Percentiles rank a stretch among this genome's conserved stretches.
Conservation (phyloP, 2,888 invertebrate species). For the Nematopogon swammerdamellus region DNA sequence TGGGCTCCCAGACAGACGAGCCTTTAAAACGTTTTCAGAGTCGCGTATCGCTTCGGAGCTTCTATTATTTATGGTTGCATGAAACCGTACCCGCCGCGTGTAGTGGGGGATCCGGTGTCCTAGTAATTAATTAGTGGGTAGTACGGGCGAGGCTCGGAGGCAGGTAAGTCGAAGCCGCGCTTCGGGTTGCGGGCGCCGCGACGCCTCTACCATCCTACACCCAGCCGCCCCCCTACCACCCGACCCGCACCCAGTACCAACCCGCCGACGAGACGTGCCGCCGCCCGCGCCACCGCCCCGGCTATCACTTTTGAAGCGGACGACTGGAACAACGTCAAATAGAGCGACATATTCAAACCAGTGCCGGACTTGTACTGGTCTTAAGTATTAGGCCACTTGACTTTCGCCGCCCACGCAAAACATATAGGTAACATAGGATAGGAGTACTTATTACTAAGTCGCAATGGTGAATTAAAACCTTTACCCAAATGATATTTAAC, state of each 20-base stretch:
- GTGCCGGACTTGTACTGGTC: no score
- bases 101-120: background rate
- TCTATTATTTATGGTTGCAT: background rate
- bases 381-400: no score
- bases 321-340: no score
- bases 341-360: no score
- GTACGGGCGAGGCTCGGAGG: background rate
- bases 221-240: constrained; percentile 1
- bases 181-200: constrained; percentile 1
- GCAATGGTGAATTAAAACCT: no score
- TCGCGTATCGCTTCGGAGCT: background rate
- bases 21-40: background rate
- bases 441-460: no score
- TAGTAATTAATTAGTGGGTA: background rate
- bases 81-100: background rate
- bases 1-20: constrained; percentile 8
- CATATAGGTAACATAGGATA: no score
- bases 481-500: no score
- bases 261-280: no score
- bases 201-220: constrained; percentile 5
- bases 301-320: no score
- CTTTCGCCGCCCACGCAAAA: no score
- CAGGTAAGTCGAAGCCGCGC: constrained; percentile 1
- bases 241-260: constrained; percentile 1
- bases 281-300: no score